Evolutionary conservation across 2,113 vertebrate genomes (phyloP).

Genomic region (Cyanoderma ruficeps): DNA sequence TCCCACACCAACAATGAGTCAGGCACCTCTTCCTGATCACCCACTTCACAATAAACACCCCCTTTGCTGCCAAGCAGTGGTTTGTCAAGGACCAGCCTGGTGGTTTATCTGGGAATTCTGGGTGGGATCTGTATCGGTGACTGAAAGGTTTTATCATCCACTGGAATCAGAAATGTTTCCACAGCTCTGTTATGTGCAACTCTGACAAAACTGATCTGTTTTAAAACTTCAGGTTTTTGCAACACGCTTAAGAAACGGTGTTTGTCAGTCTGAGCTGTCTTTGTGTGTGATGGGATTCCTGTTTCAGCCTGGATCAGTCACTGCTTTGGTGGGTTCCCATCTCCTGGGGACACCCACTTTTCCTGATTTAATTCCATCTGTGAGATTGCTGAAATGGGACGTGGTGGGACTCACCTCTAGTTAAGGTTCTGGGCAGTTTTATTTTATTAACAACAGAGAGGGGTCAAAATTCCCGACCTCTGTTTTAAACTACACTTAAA

Average conservation of each 20-base stretch:
- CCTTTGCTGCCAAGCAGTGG: neutral
- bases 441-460: neutral
- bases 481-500: rapidly evolving
- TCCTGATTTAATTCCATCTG: neutral
- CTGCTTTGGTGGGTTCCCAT: neutral
- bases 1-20: neutral
- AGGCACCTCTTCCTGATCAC: neutral
- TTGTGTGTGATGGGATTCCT: neutral
- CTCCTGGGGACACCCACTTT: neutral
- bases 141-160: neutral
- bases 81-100: neutral
- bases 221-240: neutral
- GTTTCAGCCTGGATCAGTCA: neutral
- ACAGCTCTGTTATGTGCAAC: neutral
- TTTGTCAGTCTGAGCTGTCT: neutral
- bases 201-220: neutral
- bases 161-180: neutral
- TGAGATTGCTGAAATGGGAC: neutral
- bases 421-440: neutral
- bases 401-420: neutral
- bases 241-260: rapidly evolving
- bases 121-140: neutral
- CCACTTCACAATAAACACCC: neutral
- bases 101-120: neutral
- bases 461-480: neutral